phyloP scores from a whole-genome alignment of 2,888 invertebrate genomes.

The Pollenia labialis region DNA sequence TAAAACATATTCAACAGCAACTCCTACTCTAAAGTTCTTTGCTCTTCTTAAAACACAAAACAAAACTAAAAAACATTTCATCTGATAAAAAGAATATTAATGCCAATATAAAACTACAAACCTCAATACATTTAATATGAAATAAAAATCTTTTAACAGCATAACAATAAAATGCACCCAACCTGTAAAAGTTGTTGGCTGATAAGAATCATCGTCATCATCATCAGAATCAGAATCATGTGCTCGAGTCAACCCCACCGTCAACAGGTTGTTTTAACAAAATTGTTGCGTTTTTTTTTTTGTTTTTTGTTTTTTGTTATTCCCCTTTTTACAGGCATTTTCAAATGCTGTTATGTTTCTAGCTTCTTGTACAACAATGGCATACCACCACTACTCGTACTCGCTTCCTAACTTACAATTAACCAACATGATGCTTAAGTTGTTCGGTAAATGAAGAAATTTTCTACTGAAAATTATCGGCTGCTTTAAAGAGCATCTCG shows the following conservation, averaged over 20 bases:
- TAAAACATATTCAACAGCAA: constrained; percentile 24
- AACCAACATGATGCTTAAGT: constrained; percentile 61
- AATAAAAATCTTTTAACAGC: constrained; percentile 9
- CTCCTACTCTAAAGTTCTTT: constrained; percentile 29
- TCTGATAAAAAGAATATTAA: constrained; percentile 53
- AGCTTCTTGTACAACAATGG: constrained; percentile 7
- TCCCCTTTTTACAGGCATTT: neutral
- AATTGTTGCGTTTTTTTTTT: neutral
- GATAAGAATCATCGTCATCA: constrained; percentile 46
- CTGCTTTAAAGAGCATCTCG: constrained; percentile 66
- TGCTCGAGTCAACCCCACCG: constrained; percentile 8
- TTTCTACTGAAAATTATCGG: constrained; percentile 71
- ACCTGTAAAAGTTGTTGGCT: constrained; percentile 60
- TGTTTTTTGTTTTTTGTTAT: neutral
- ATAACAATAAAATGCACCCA: constrained; percentile 43
- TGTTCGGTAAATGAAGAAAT: constrained; percentile 59
- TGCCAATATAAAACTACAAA: neutral
- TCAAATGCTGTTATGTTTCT: constrained; percentile 35
- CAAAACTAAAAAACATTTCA: neutral
- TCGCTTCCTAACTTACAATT: constrained; percentile 51
- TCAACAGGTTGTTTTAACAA: constrained; percentile 58
- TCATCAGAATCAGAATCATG: constrained; percentile 37
- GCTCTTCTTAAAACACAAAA: neutral
- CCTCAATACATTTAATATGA: neutral
- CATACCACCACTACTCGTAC: constrained; percentile 3